Base-by-base conservation (phyloP, 53 echinoderm and acorn worm genomes). In the Echinometra lucunter region DNA sequence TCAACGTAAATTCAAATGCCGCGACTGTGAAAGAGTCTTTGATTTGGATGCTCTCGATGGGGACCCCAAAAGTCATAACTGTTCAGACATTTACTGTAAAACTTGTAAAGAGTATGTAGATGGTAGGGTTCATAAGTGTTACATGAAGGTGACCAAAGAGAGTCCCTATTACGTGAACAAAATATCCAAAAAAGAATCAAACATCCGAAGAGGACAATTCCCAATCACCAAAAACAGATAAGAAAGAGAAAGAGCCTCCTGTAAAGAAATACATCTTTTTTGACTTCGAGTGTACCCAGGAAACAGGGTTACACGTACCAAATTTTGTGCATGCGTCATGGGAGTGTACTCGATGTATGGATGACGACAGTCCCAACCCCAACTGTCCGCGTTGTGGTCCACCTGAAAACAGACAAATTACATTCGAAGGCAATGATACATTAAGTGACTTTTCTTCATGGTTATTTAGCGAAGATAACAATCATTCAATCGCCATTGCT, bases 301-400 rank as follows among this genome's bases (percentile, higher is more conserved):
- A 89, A 32, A 89, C 89, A 10, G 89, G 89, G 16, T 15, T 40
- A 18, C 90, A 90, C 30, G 66, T 90, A 15, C 90, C 90, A 3
- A 90, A 90, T 90, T 90, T 16, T 57, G 90, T 90, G 3, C 90
- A 90, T 58, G 90, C 90, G 15, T 37, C 60, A 2, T 90, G 90
- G 90, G 90, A 90, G 16, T 90, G 90, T 7, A 34, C 40, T 10
- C 37, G 21, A 32, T 90, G 90, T 38, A 90, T 90, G 90, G 90
- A 90, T 60, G 58, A 2, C 6, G 90, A 89, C 28, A 58, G 21
- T 19, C 55, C 37, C 7, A 55, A 1, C 37, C 11, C 30, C 4
- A 7, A 89, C 10, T 91, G 91, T 44, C 1, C 37, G 4, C 66
- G 40, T 40, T 91, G 91, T 23, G 91, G 91, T 60, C 66, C 67